These are phyloP conservation scores for Meteorus sp. DNA, from an alignment of 1,140 invertebrate species.

Conservation along the genomic window DNA sequence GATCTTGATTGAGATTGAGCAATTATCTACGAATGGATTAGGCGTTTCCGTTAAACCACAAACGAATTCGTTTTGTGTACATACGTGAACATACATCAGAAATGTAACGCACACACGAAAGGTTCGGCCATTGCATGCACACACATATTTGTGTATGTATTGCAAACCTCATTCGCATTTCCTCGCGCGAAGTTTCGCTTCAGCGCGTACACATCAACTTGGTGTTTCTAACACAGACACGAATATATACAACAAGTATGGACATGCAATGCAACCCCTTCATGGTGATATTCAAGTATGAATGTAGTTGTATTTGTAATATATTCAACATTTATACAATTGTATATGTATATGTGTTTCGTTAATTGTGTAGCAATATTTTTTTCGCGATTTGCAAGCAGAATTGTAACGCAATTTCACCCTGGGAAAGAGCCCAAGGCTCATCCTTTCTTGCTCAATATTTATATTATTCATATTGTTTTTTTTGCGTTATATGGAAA, in stretches of 20 bases:
- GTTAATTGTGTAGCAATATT: not conserved
- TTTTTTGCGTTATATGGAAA: too few species aligned
- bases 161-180: not conserved
- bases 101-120: not conserved
- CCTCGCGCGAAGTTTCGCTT: not conserved
- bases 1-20: constrained; percentile 1
- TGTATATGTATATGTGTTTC: not conserved
- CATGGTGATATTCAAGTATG: too few species aligned
- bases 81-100: too few species aligned
- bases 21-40: not conserved
- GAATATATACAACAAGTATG: too few species aligned
- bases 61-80: not conserved
- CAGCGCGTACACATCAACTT: not conserved
- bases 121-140: not conserved
- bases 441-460: constrained; percentile 14
- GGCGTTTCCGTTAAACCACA: not conserved
- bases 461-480: not conserved
- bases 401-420: not conserved
- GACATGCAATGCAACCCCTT: too few species aligned
- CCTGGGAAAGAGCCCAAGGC: constrained; percentile 20
- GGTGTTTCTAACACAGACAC: too few species aligned
- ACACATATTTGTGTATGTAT: not conserved
- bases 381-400: not conserved
- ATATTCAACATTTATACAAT: too few species aligned
- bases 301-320: too few species aligned